Percentiles rank a stretch among this genome's conserved stretches.
These are phyloP conservation scores for Apeltes quadracus DNA, from an alignment of 2,113 vertebrate genomes.

Conservation along the genomic window DNA sequence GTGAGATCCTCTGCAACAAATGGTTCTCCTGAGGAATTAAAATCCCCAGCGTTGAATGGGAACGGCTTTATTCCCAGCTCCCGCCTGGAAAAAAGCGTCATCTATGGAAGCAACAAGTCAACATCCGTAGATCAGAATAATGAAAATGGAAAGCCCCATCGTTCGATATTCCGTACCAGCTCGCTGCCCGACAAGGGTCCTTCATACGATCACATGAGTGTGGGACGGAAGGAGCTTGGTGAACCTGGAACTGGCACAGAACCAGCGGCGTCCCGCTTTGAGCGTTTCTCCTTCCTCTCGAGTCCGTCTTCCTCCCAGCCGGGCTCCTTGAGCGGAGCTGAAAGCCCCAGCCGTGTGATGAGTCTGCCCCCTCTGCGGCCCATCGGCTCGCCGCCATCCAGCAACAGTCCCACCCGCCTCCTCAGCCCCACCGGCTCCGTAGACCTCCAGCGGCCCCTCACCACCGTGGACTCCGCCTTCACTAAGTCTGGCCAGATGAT, in stretches of 20 bases:
- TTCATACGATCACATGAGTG: constrained; percentile 20
- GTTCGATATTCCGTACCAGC: constrained; percentile 40
- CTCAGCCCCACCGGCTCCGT: constrained; percentile 51
- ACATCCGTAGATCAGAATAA: constrained; percentile 21
- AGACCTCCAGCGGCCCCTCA: constrained; percentile 49
- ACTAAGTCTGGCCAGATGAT: constrained; percentile 38
- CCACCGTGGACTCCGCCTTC: constrained; percentile 34
- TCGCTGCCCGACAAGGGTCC: constrained; percentile 65
- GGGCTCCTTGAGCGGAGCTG: constrained; percentile 41
- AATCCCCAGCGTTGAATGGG: constrained; percentile 72
- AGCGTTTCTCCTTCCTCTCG: constrained; percentile 71
- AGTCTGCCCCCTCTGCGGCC: constrained; percentile 35
- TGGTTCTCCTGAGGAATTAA: constrained; percentile 59
- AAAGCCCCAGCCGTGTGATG: constrained; percentile 38
- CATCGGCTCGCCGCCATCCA: constrained; percentile 29
- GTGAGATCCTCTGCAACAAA: constrained; percentile 19
- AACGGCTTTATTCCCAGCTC: constrained; percentile 62
- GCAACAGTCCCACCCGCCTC: constrained; percentile 40
- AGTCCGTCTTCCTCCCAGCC: constrained; percentile 49
- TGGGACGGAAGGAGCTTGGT: background rate
- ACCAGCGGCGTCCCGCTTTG: constrained; percentile 24
- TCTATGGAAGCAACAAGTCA: constrained; percentile 78
- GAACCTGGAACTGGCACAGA: background rate
- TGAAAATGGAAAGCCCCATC: constrained; percentile 52
- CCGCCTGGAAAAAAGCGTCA: constrained; percentile 86